A percentile compares a stretch with the other conserved stretches of the same genome.
Conservation (phyloP, 2,797 vertebrate genomes). For the Sitta carolinensis region DNA sequence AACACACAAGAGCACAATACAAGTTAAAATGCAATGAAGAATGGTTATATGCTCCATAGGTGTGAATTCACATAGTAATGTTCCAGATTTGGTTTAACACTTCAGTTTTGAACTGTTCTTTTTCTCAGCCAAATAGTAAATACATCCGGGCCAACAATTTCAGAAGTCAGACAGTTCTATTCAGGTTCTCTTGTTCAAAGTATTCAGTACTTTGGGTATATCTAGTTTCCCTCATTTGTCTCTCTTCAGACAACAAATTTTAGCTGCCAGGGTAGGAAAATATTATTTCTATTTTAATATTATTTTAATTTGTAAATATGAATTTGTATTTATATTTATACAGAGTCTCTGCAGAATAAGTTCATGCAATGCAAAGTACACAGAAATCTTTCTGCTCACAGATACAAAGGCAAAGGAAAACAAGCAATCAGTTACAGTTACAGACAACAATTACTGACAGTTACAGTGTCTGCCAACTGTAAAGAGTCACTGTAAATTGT, state of each 20-base stretch:
- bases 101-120: neutral
- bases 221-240: neutral
- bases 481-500: neutral
- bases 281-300: neutral
- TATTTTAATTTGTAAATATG: neutral
- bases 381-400: neutral
- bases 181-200: neutral
- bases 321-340: neutral
- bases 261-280: neutral
- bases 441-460: neutral
- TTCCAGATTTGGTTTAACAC: neutral
- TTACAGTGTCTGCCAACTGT: neutral
- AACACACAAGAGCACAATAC: neutral
- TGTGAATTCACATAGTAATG: neutral
- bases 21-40: neutral
- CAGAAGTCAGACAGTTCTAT: neutral
- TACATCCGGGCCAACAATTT: neutral
- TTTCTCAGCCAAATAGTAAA: neutral
- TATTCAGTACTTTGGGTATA: neutral
- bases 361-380: neutral
- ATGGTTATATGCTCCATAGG: neutral
- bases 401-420: neutral
- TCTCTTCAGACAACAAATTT: neutral
- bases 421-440: neutral
- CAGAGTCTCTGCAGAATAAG: neutral